Conservation (phyloP, 2,888 invertebrate species). For the Tricholauxania praeusta region DNA sequence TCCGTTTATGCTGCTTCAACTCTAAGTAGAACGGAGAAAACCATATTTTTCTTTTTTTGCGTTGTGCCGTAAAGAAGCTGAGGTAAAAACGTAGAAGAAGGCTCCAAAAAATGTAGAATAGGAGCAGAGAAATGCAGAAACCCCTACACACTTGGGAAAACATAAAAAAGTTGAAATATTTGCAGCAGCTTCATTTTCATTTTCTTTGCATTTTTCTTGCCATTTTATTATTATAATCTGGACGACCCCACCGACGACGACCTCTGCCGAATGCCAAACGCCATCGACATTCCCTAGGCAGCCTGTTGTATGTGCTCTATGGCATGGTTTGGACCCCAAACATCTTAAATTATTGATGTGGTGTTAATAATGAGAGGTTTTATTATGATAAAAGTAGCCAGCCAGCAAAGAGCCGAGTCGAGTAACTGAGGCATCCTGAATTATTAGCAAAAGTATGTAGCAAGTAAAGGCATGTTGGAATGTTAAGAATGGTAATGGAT, state of each 20-base stretch:
- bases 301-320: background rate
- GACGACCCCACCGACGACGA: background rate
- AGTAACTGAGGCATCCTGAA: too few species aligned
- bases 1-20: constrained; percentile 34
- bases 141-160: too few species aligned
- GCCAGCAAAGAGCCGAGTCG: too few species aligned
- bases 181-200: constrained; percentile 12
- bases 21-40: background rate
- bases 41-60: background rate
- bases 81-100: too few species aligned
- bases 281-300: constrained; percentile 2
- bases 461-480: too few species aligned
- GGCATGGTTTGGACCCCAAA: too few species aligned
- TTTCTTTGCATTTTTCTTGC: constrained; percentile 12
- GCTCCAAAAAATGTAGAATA: background rate
- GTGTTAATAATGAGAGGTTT: constrained; percentile 15
- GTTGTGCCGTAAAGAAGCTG: background rate
- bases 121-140: background rate
- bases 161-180: constrained; percentile 24
- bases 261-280: background rate
- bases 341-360: constrained; percentile 14
- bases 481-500: too few species aligned
- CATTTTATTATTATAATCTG: background rate
- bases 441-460: too few species aligned
- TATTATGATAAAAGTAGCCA: constrained; percentile 8